Percentiles rank a stretch among this genome's conserved stretches.
Evolutionary conservation across 2,113 vertebrate genomes (phyloP).

Genomic region (Columbina picui): DNA sequence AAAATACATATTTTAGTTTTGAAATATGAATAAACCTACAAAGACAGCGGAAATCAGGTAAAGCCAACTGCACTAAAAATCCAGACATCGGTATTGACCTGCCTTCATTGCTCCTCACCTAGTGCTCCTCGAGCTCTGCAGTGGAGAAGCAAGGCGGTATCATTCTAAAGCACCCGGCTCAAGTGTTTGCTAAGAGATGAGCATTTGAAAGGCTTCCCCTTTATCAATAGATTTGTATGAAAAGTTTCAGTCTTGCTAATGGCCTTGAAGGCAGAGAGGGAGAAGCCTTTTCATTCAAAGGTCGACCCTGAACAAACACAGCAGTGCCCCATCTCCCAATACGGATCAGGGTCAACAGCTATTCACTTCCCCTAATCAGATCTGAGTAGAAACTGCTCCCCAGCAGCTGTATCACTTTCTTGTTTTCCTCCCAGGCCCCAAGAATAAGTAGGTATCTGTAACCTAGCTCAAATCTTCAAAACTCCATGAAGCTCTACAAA

Average conservation of each 20-base stretch:
- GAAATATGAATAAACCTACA: background rate
- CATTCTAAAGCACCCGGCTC: background rate
- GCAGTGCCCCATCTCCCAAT: background rate
- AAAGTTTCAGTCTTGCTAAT: background rate
- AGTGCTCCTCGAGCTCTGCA: background rate
- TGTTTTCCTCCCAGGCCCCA: background rate
- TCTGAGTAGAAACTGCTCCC: background rate
- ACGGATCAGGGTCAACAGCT: background rate
- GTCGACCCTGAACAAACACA: background rate
- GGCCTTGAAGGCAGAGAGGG: background rate
- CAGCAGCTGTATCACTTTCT: background rate
- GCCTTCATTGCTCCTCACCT: background rate
- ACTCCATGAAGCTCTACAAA: background rate
- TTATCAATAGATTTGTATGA: background rate
- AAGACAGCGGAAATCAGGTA: background rate
- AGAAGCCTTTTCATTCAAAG: constrained; percentile 23
- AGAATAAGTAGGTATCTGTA: background rate
- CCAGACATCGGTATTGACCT: background rate
- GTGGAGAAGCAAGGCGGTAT: background rate
- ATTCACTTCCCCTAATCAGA: background rate
- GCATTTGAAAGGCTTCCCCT: background rate
- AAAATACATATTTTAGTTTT: background rate
- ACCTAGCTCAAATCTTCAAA: background rate
- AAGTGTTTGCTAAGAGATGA: background rate
- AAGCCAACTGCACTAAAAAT: background rate